Evolutionary conservation across 2,888 invertebrate species (phyloP), one percentile per base, ranked within the genome.

Genomic region (Morpho achilles): DNA sequence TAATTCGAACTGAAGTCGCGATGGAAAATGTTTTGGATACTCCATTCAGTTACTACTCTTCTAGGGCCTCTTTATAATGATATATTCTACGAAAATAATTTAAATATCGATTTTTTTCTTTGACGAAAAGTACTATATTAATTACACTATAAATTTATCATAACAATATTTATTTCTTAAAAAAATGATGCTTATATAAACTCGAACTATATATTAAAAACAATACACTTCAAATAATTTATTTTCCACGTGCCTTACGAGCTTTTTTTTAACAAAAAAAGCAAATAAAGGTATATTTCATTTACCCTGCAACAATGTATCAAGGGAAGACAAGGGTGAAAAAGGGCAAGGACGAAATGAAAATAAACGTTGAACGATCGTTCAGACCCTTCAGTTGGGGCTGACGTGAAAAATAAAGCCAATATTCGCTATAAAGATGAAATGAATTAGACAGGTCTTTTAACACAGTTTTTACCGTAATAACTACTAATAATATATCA

Each of bases 291-390:
- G 77, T 80, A 77, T 84, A 84, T 84, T 84, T 84, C 79, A 84
- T 84, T 82, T 83, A 75, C 75, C 77, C 79, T 80, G 80, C 79
- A 81, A 79, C 84, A 74, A 84, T 85, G 83, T 82, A 85, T 86
- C 85, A 87, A 77, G 79, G 61, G 74, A 73, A 84, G 86, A 86
- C 85, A 79, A 81, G 87, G 87, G 87, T 85, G 78, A 73, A 80
- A 81, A 84, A 79, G 76, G 80, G 81, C 76, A 76, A 78, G 78
- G 75, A 70, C 71, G 75, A 78, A 82, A 83, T 82, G 80, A 85
- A 82, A 85, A 83, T 81, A 80, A 82, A 80, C 80, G 80, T 77
- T 82, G 81, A 85, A 79, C 78, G 83, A 83, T 84, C 79, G 79
- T 72, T 79, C 76, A 75, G 76, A 74, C 79, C 80, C 75, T 75